Evolutionary conservation across 2,888 invertebrate species (phyloP).

Genomic region (Megamerina dolium): DNA sequence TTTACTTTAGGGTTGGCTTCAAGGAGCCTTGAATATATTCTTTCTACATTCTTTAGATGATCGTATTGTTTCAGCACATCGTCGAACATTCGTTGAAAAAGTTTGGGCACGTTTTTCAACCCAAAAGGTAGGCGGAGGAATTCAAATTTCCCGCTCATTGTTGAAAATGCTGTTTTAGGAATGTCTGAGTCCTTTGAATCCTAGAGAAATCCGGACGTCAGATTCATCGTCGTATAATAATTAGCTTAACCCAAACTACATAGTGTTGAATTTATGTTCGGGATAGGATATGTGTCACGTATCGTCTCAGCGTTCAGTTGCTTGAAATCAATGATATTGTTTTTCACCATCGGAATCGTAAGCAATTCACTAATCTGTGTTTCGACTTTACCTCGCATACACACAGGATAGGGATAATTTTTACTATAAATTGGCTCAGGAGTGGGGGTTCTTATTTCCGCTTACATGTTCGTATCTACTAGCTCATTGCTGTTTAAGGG

Average conservation of each 20-base stretch:
- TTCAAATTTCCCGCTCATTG: conserved; percentile 19
- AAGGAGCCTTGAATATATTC: conserved; percentile 2
- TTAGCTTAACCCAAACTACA: conserved; percentile 21
- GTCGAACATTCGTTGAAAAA: conserved; percentile 15
- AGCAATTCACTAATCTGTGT: too few relatives aligned
- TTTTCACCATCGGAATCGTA: conserved; percentile 27
- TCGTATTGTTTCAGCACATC: conserved; percentile 8
- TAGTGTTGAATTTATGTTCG: conserved; percentile 19
- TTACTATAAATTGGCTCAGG: too few relatives aligned
- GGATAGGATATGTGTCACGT: conserved; percentile 20
- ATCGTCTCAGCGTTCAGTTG: conserved; percentile 21
- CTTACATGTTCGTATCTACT: too few relatives aligned
- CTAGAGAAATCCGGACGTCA: conserved; percentile 25
- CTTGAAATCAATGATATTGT: conserved; percentile 23
- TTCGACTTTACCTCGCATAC: too few relatives aligned
- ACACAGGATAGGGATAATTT: too few relatives aligned
- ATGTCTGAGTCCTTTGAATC: conserved; percentile 18
- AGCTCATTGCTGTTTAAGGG: too few relatives aligned
- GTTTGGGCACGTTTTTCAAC: conserved; percentile 17
- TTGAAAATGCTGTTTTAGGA: conserved; percentile 22
- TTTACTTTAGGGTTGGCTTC: conserved; percentile 9
- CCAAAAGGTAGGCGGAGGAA: conserved; percentile 13
- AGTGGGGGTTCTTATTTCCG: too few relatives aligned
- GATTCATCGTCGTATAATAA: conserved; percentile 21
- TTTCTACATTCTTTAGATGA: conserved; percentile 8